Evolutionary conservation across 2,888 invertebrate species (phyloP), one percentile per base, ranked within the genome.

Genomic region (Cerastoderma edule): DNA sequence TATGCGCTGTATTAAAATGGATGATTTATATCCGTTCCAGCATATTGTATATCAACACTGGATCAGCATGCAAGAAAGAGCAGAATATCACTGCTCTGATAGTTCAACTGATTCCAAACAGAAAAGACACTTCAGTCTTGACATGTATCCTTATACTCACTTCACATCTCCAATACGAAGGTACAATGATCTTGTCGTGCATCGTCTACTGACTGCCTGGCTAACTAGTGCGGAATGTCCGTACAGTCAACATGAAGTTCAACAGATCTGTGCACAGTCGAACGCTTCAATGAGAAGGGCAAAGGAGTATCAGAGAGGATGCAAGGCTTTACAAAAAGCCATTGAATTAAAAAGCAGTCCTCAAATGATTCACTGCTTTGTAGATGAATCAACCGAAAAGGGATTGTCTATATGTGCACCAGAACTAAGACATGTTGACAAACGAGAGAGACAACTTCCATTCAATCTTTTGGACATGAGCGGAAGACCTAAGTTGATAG

Each of bases 101-200:
- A 63, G 67, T 16, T 27, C 72, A 28, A 56, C 70, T 39, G 79
- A 75, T 4, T 65, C 72, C 16, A 44, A 68, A 13, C 78, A 81
- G 30, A 71, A 71, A 0, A 71, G 33, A 24, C 88, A 87, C 75
- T 87, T 82, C 56, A 80, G 83, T 57, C 71, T 87, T 2, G 67
- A 80, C 30, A 79, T 83, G 35, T 72, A 70, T 46, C 81, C 78
- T 1, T 85, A 85, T 53, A 81, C 83, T 0, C 85, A 83, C 56
- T 85, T 85, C 57, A 85, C 85, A 2, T 85, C 85, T 44, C 85
- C 85, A 3, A 81, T 85, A 27, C 44, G 85, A 54, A 60, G 85
- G 28, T 85, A 82, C 71, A 72, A 70, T 64, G 85, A 85, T 50
- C 57, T 83, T 1, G 65, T 85, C 19, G 64, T 75, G 22, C 80